Base-by-base conservation (phyloP, 30 jellyfish, hydroid and myxozoan genomes). In the Aurelia sp. region DNA sequence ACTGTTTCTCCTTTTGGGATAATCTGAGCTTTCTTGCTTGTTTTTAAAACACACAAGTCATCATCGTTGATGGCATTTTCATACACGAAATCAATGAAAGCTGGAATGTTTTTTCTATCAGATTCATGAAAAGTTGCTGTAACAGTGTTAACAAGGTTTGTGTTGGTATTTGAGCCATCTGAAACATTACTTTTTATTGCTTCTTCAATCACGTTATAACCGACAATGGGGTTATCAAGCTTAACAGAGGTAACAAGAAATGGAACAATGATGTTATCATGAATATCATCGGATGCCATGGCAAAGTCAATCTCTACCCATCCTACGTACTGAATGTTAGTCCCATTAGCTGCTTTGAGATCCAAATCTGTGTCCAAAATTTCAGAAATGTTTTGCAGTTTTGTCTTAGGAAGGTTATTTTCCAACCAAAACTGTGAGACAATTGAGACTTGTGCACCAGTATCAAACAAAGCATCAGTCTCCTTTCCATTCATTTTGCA, bases 401-500 rank as follows among this genome's bases (percentile, higher is more conserved):
- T 19, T 64, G 69, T 27, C 68, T 63, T 61, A 22, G 69, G 69
- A 41, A 62, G 63, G 61, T 62, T 62, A 15, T 63, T 44, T 22
- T 62, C 75, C 50, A 79, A 41, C 74, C 74, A 79, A 62, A 13
- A 51, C 69, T 79, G 78, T 18, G 80, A 63, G 35, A 61, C 81
- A 15, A 79, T 62, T 24, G 81, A 62, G 52, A 79, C 88, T 55
- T 76, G 88, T 10, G 88, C 88, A 31, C 88, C 78, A 17, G 88
- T 76, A 60, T 76, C 79, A 61, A 61, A 79, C 47, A 79, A 61
- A 12, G 90, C 90, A 12, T 63, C 53, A 41, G 71, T 31, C 41
- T 35, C 30, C 57, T 6, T 63, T 27, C 67, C 81, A 62, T 65
- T 65, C 16, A 79, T 18, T 30, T 35, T 20, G 38, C 80, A 79